These are phyloP conservation scores for Dromococcyx pavoninus DNA, from an alignment of 2,797 vertebrate genomes.

Conservation along the genomic window DNA sequence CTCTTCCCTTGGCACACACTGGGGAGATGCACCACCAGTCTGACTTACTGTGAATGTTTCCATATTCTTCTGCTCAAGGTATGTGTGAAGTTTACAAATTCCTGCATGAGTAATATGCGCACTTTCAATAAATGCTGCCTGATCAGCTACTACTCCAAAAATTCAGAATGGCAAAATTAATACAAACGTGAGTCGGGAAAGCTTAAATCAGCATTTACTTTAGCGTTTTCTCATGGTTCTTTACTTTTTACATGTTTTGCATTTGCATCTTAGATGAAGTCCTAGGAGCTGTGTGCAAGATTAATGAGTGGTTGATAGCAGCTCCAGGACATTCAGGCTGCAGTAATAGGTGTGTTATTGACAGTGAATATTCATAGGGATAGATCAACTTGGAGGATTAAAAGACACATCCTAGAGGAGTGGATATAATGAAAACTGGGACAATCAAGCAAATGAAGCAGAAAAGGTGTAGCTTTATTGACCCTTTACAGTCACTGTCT, in stretches of 20 bases:
- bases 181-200: neutral
- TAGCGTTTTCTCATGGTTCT: neutral
- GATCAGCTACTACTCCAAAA: neutral
- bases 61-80: neutral
- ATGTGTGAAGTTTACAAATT: neutral
- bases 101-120: neutral
- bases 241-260: neutral
- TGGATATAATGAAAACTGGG: neutral
- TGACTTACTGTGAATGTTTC: neutral
- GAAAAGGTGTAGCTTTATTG: conserved; percentile 9
- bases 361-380: conserved; percentile 42
- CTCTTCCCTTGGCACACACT: neutral
- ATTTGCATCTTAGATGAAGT: conserved; percentile 22
- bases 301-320: conserved; percentile 2
- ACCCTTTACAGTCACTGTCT: neutral
- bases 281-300: neutral
- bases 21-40: neutral
- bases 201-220: neutral
- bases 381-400: conserved; percentile 1
- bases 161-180: neutral
- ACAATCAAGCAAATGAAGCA: conserved; percentile 16
- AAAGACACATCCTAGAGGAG: neutral
- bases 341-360: neutral
- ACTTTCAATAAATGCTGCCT: neutral
- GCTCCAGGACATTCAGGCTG: conserved; percentile 21